Evolutionary conservation across 37 sponge, comb jelly and placozoan genomes (phyloP).

Genomic region (Spongia lamella): DNA sequence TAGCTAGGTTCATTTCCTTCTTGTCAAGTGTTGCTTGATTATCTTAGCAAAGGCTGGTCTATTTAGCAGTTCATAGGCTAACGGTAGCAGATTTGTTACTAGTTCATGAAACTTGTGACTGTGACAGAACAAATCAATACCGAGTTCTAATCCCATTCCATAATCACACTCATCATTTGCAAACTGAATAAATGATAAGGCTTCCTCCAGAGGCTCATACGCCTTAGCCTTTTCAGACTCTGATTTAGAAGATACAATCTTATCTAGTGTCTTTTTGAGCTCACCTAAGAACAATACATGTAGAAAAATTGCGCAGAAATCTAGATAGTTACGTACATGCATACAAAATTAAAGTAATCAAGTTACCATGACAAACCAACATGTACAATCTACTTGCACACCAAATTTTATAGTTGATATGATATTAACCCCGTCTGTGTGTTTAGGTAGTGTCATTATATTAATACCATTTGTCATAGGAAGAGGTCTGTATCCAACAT

Average conservation of each 20-base stretch:
- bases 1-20: constrained; percentile 7
- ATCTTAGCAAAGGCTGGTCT: constrained; percentile 66
- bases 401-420: too few relatives aligned
- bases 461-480: constrained; percentile 65
- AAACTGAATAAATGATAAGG: constrained; percentile 85
- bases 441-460: too few relatives aligned
- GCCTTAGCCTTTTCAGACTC: constrained; percentile 21
- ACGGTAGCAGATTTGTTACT: constrained; percentile 49
- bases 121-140: constrained; percentile 80
- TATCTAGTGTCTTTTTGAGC: constrained; percentile 58
- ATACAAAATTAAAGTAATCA: too few relatives aligned
- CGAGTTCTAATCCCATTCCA: constrained; percentile 97
- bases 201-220: constrained; percentile 76
- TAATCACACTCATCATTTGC: constrained; percentile 95
- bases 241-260: constrained; percentile 33
- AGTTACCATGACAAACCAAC: too few relatives aligned
- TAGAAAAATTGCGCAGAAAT: too few relatives aligned
- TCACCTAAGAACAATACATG: too few relatives aligned
- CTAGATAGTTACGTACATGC: too few relatives aligned
- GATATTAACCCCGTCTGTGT: too few relatives aligned
- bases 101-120: constrained; percentile 45
- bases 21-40: constrained; percentile 45
- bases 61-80: constrained; percentile 78
- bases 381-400: too few relatives aligned
- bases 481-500: constrained; percentile 86